A percentile compares a stretch with the other conserved stretches of the same genome.
phyloP scores from a whole-genome alignment of 1,140 invertebrate species.

The Cotesia typhae region DNA sequence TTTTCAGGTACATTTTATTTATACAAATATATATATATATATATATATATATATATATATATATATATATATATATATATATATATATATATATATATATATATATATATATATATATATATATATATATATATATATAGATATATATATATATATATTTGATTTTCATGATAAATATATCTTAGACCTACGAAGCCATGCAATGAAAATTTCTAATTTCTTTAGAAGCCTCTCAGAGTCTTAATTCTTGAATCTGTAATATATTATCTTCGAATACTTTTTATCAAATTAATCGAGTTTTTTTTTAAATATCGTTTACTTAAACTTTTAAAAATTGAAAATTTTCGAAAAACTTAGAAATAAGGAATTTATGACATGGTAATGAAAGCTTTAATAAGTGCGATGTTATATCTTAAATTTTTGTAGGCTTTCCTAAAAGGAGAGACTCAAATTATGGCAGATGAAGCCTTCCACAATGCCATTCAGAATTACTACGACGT shows the following conservation, averaged over 20 bases:
- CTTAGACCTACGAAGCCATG: slow-evolving; percentile 44
- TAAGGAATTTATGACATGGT: too few relatives aligned
- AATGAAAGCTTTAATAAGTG: too few relatives aligned
- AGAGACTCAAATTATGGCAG: slow-evolving; percentile 97
- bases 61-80: background rate
- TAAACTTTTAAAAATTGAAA: too few relatives aligned
- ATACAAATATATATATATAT: background rate
- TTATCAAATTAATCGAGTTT: too few relatives aligned
- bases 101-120: too few relatives aligned
- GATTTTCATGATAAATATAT: slow-evolving; percentile 9
- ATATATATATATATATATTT: background rate
- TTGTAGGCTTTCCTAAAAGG: slow-evolving; percentile 88
- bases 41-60: too few relatives aligned
- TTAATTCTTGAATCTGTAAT: slow-evolving; percentile 12
- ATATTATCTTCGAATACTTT: background rate
- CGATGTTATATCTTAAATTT: background rate
- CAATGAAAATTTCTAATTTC: slow-evolving; percentile 37
- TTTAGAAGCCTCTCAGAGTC: slow-evolving; percentile 42
- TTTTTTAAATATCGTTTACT: too few relatives aligned
- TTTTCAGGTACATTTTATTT: slow-evolving; percentile 78
- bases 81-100: too few relatives aligned
- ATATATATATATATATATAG: too few relatives aligned
- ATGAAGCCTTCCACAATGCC: slow-evolving; percentile 99
- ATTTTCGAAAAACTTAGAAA: too few relatives aligned
- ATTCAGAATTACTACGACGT: slow-evolving; percentile 98